Evolutionary conservation across 2,888 invertebrate species (phyloP).

Genomic region (Mythimna impura): DNA sequence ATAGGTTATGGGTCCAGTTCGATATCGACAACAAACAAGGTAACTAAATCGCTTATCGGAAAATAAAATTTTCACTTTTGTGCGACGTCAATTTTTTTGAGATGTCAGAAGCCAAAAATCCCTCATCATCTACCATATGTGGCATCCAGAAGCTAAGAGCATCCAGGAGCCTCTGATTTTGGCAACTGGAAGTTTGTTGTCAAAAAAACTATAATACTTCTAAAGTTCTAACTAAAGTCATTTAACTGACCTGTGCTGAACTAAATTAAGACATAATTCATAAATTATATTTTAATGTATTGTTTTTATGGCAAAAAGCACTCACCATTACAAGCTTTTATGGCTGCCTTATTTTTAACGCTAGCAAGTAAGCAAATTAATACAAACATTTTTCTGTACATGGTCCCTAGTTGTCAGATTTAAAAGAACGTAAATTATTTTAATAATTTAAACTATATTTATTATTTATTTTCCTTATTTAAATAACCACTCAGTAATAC

Average conservation of each 20-base stretch:
- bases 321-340: slow-evolving; percentile 33
- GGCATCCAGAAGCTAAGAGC: too few relatives aligned
- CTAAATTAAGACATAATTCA: slow-evolving; percentile 20
- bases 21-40: too few relatives aligned
- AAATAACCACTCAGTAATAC: slow-evolving; percentile 34
- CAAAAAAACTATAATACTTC: neutral
- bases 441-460: slow-evolving; percentile 21
- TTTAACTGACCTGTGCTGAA: slow-evolving; percentile 7
- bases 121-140: too few relatives aligned
- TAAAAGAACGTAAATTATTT: slow-evolving; percentile 4
- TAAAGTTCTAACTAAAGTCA: neutral
- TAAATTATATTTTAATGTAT: slow-evolving; percentile 33
- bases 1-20: too few relatives aligned
- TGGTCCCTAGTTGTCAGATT: slow-evolving; percentile 23
- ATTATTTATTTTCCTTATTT: slow-evolving; percentile 28
- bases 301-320: slow-evolving; percentile 49
- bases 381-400: slow-evolving; percentile 7
- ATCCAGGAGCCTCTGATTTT: too few relatives aligned
- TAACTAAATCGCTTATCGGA: too few relatives aligned
- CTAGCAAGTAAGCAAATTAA: slow-evolving; percentile 3
- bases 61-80: too few relatives aligned
- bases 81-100: too few relatives aligned
- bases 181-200: too few relatives aligned
- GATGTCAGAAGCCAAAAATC: too few relatives aligned
- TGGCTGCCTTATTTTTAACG: slow-evolving; percentile 7